Base-by-base conservation (phyloP, 2,797 vertebrate genomes). In the Selene dorsalis region DNA sequence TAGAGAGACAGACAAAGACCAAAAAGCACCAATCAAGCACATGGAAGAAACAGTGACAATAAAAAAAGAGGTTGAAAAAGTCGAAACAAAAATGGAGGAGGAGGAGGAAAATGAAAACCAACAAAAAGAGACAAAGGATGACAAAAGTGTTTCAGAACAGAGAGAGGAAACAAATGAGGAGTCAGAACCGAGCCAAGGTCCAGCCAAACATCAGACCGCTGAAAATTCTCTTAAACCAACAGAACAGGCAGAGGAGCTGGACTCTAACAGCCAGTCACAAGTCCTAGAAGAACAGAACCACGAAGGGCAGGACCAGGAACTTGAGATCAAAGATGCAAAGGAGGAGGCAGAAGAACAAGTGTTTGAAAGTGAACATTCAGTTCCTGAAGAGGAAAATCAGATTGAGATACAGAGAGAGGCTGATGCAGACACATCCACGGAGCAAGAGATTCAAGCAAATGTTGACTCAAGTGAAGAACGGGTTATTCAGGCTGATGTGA, bases 251-350 rank as follows among this genome's bases (percentile, higher is more conserved):
- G 78, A 81, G 53, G 75, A 73, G 67, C 32, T 16, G 6, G 65
- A 69, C 0, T 35, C 52, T 7, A 1, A 17, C 3, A 65, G 39
- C 3, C 71, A 69, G 30, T 53, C 77, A 69, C 67, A 73, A 48
- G 45, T 28, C 50, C 17, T 11, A n/a, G 75, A 80, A 30, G 39
- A 80, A 50, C 52, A 75, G 43, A 77, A 61, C 57, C 4, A 41
- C 6, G 58, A 53, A 53, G 64, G 4, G 58, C 32, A 65, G 7
- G 60, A 75, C 3, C 61, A 78, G 38, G 82, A 91, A 63, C 81
- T 0, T 13, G 78, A 85, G 17, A 48, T 35, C 1, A 73, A 61
- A 57, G 55, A 74, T 4, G 71, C 4, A 77, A 58, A 61, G 20
- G 58, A 84, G 55, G 78, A 73, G 32, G 59, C 20, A 35, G 28